Base-by-base conservation (phyloP, 1,140 invertebrate species). In the Papilio polyxenes region DNA sequence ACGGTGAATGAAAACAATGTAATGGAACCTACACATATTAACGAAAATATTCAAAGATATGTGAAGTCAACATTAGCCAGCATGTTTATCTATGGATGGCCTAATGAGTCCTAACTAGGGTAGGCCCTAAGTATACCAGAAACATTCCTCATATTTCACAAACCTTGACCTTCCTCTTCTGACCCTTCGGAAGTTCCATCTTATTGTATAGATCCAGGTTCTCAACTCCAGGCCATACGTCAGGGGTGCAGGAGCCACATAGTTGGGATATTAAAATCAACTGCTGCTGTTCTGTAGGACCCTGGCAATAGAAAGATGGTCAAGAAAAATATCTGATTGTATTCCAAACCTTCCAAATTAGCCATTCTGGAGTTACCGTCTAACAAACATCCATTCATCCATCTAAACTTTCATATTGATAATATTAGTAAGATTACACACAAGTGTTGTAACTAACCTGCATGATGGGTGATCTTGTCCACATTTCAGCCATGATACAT, bases 401-500 rank as follows among this genome's bases (percentile, higher is more conserved):
- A 31, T 31, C 0, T 31, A 31, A 31, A 31, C 23, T 44, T 40
- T 44, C 40, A 0, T 3, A 6, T 44, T 44, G 40, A 44, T 7
- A 44, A 44, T 44, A 44, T 44, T 44, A 44, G 23, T 31, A 31
- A 31, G 23, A 31, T 31, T 31, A 44, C 7, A 23, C 20, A 65
- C 9, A 44, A 40, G 10, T 13, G 44, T 77, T 44, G 51, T 72
- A 72, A 5, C 20, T 78, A 72, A 99, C 99, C 95, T 98, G 97
- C 96, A 97, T 97, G 80, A 97, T 97, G 1, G 97, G 97, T 31
- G 97, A 97, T 49, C 98, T 95, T 0, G 99, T 99, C 99, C 99
- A 99, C 98, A 99, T 99, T 95, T 99, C 99, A 0, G 99, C 99
- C 98, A 99, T 99, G 65, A 99, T 99, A 90, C 99, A 99, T 0